Evolutionary conservation across 2,113 vertebrate genomes (phyloP), one percentile per base, ranked within the genome.

Genomic region (Orthonyx spaldingii): DNA sequence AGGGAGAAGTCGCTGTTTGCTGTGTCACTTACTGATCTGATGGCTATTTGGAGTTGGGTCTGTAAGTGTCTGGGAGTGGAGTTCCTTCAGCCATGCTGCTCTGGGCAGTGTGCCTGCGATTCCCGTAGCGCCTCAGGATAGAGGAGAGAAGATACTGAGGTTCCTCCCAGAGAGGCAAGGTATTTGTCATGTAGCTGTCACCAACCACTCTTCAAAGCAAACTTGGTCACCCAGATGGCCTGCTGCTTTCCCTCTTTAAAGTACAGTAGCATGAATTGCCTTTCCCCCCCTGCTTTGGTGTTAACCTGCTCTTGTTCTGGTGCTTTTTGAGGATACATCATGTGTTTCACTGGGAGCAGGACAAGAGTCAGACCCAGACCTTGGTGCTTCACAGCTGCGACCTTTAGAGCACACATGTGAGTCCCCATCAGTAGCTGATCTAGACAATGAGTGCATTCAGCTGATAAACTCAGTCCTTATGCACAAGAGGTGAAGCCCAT

Each of bases 371-470:
- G 59, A 52, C 7, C 28, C 47, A 60, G 63, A 37, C 50, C 42
- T 46, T 53, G 69, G 30, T 66, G 60, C 61, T 71, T 81, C 56
- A 33, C 28, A 28, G 37, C 52, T 79, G 39, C 59, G 39, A n/a
- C n/a, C 33, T 78, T 60, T 52, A 44, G 33, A 13, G 3, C 32
- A 13, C 8, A 11, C 0, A 0, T 37, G 4, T n/a, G 47, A 70
- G 64, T 44, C 37, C 37, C 52, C 28, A 44, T 71, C 72, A 59
- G 2, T 10, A 60, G 44, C 42, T 92, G 65, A 63, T 37, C 17
- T 28, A 32, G 64, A 39, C 49, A 63, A 35, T 26, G 53, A 18
- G 80, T 78, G n/a, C 24, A 8, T 41, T 47, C 18, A 7, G 60
- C 39, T 82, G 84, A 79, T 93, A 52, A 87, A 64, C 32, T 65